Evolutionary conservation across 2,113 vertebrate species (phyloP), one percentile per base, ranked within the genome.

Genomic region (Boulengeromyrus knoepffleri): DNA sequence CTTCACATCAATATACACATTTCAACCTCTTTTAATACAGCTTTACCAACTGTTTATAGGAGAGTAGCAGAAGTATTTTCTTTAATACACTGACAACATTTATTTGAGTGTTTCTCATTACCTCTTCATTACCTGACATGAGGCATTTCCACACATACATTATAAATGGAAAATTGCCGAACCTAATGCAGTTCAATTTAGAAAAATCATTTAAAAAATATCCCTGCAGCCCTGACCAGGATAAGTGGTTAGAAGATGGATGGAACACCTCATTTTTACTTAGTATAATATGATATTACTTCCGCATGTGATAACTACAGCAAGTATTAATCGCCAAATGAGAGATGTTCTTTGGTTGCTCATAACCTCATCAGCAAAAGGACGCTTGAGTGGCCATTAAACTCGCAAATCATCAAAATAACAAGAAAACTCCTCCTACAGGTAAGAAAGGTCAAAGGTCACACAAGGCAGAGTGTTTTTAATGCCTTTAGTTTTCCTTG

Each of bases 51-150:
- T 80, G 36, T 42, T 80, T 80, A 80, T 42, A 80, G 36, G 36
- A 80, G 74, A 80, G 31, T 12, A 19, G 74, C 36, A 80, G 36
- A 42, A 80, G 36, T 80, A 42, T 42, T 42, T 80, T 80, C 62
- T 42, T 17, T 80, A 80, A 80, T 42, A 80, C 39, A 80, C 74
- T 80, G 74, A 80, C 74, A 80, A 80, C 74, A 80, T 80, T 80
- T 39, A 80, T 80, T 42, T 39, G 15, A 42, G 15, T 39, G 74
- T 80, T 42, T 86, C 47, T 6, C 84, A 86, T 86, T 86, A 86
- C 45, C 45, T 12, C n/a, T 86, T 50, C n/a, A 50, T 86, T 86
- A 86, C 47, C 49, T 88, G 7, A 92, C 62, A 91, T 2, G 47
- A 15, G 74, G 36, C 36, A 80, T 80, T 80, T 42, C 74, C 74